Percentiles rank a stretch among this genome's conserved stretches.
These are phyloP conservation scores for Variabilichromis moorii DNA, from an alignment of 2,113 vertebrate species.

Conservation along the genomic window DNA sequence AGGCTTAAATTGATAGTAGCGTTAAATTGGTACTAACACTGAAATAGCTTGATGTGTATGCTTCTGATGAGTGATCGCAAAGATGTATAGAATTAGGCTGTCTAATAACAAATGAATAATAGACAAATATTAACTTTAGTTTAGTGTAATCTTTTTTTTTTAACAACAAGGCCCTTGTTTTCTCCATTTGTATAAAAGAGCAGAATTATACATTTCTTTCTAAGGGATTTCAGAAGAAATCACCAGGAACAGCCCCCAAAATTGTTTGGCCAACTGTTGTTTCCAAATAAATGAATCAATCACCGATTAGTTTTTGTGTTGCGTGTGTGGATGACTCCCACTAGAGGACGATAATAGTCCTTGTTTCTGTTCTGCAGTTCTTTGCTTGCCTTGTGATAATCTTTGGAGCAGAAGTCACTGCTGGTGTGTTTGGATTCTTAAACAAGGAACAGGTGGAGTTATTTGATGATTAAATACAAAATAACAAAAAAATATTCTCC, in stretches of 20 bases:
- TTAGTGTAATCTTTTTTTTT: not conserved
- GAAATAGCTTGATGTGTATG: not conserved
- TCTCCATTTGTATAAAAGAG: rapidly evolving
- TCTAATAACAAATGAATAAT: not conserved
- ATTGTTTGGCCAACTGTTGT: not conserved
- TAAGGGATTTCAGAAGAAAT: not conserved
- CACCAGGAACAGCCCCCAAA: not conserved
- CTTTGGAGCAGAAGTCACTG: constrained; percentile 91
- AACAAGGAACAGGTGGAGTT: constrained; percentile 80
- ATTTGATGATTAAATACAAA: not conserved
- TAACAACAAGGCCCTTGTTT: not conserved
- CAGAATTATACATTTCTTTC: not conserved
- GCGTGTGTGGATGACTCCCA: not conserved
- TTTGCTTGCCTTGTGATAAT: constrained; percentile 92
- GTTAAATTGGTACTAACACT: not conserved
- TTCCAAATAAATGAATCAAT: not conserved
- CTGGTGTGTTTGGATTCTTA: constrained; percentile 92
- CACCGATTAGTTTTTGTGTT: not conserved
- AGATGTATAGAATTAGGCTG: not conserved
- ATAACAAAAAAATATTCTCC: not conserved
- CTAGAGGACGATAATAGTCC: not conserved
- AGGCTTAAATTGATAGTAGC: rapidly evolving
- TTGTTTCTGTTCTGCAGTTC: constrained; percentile 73
- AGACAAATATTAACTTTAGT: not conserved
- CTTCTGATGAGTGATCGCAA: not conserved